Conservation (phyloP, 30 jellyfish, hydroid and myxozoan species). For the Calvadosia cruxmelitensis region DNA sequence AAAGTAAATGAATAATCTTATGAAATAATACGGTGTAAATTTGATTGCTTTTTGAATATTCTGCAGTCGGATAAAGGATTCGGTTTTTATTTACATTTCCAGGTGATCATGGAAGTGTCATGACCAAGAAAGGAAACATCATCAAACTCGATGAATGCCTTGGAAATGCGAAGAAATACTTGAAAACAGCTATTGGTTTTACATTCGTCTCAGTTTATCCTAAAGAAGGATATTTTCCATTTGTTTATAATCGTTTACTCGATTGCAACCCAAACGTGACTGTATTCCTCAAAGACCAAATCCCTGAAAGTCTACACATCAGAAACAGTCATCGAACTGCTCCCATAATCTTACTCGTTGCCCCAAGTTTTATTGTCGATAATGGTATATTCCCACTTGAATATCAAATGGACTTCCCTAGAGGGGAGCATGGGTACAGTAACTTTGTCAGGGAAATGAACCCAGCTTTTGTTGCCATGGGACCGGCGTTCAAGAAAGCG, state of each 20-base stretch:
- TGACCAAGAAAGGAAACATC: slow-evolving; percentile 32
- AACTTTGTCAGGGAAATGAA: slow-evolving; percentile 54
- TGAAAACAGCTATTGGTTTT: slow-evolving; percentile 30
- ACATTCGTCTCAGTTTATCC: slow-evolving; percentile 56
- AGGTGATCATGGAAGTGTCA: slow-evolving; percentile 93
- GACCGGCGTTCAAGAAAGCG: slow-evolving; percentile 64
- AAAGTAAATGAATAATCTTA: too few species aligned
- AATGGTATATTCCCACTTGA: slow-evolving; percentile 3
- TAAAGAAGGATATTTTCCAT: slow-evolving; percentile 15
- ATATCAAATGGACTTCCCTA: slow-evolving; percentile 25
- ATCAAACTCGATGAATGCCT: slow-evolving; percentile 54
- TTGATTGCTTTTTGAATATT: too few species aligned
- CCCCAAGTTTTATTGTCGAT: slow-evolving; percentile 66
- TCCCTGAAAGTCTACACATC: slow-evolving; percentile 63
- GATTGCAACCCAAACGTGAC: slow-evolving; percentile 19
- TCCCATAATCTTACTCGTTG: slow-evolving; percentile 54
- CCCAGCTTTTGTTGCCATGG: slow-evolving; percentile 72
- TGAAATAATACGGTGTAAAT: too few species aligned
- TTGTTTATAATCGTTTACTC: slow-evolving; percentile 31
- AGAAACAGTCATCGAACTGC: slow-evolving; percentile 56
- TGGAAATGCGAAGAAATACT: slow-evolving; percentile 23
- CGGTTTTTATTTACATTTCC: slow-evolving; percentile 2
- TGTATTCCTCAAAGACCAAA: slow-evolving; percentile 50
- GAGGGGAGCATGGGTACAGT: slow-evolving; percentile 90
- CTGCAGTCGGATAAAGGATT: too few species aligned